Evolutionary conservation across 2,113 vertebrate genomes (phyloP).

Genomic region (Castor canadensis): DNA sequence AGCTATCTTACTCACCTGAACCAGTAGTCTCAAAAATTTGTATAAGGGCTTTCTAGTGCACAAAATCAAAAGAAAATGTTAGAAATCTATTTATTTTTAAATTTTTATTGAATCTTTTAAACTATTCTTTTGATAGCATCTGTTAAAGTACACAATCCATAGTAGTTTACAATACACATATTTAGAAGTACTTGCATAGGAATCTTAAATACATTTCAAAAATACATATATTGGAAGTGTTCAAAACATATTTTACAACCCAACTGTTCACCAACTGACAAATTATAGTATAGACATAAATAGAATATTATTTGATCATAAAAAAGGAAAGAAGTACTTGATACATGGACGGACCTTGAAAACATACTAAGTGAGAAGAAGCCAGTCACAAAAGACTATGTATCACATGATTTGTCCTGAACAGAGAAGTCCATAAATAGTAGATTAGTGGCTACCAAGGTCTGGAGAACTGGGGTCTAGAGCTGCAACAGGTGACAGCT

Average conservation of each 20-base stretch:
- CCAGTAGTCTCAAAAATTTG: neutral
- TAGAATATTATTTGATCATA: neutral
- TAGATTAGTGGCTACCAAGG: neutral
- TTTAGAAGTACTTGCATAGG: neutral
- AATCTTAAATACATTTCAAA: constrained; percentile 18
- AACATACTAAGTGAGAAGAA: constrained; percentile 36
- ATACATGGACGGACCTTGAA: neutral
- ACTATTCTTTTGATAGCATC: neutral
- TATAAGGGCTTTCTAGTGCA: neutral
- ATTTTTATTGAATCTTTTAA: neutral
- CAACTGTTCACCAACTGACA: neutral
- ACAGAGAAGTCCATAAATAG: neutral
- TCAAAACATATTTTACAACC: constrained; percentile 35
- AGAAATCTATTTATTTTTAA: constrained; percentile 11
- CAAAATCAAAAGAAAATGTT: neutral
- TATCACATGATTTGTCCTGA: neutral
- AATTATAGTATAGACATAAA: constrained; percentile 10
- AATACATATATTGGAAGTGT: constrained; percentile 5
- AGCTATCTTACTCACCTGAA: neutral
- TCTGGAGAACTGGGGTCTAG: neutral
- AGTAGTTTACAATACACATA: neutral
- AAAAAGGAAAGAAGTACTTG: neutral
- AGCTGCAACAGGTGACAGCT: neutral
- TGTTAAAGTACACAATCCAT: too few species aligned
- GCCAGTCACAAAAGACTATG: neutral